Conservation (phyloP, 2,888 invertebrate species). For the Busseola fusca region DNA sequence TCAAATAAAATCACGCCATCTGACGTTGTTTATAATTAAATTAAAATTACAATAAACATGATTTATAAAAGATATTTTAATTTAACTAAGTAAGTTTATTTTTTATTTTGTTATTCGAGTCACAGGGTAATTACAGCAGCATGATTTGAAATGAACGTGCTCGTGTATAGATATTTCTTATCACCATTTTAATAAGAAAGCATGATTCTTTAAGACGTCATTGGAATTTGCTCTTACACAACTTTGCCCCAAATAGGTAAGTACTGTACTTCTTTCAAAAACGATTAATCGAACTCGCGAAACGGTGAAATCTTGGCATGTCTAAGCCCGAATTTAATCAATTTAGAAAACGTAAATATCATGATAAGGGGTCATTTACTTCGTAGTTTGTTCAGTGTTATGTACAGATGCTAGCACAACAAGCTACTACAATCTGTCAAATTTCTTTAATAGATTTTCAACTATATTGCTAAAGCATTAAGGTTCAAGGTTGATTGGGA, state of each 20-base stretch:
- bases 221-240: neutral
- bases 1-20: neutral
- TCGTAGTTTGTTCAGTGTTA: constrained; percentile 17
- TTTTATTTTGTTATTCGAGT: constrained; percentile 3
- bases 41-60: neutral
- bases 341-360: constrained; percentile 43
- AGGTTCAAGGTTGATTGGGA: too few relatives aligned
- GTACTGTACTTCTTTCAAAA: neutral
- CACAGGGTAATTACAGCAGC: neutral
- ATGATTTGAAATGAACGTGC: constrained; percentile 2
- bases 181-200: neutral
- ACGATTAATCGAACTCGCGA: neutral
- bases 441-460: too few relatives aligned
- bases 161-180: neutral
- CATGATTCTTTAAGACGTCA: neutral
- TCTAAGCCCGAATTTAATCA: constrained; percentile 23
- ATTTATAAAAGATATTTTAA: neutral
- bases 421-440: too few relatives aligned
- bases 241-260: neutral
- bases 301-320: constrained; percentile 19
- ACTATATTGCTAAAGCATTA: too few relatives aligned
- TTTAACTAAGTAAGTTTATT: neutral
- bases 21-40: neutral
- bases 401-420: neutral
- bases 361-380: constrained; percentile 65